A percentile compares a stretch with the other conserved stretches of the same genome.
Conservation (phyloP, 1,140 invertebrate genomes). For the Drosophila tani region DNA sequence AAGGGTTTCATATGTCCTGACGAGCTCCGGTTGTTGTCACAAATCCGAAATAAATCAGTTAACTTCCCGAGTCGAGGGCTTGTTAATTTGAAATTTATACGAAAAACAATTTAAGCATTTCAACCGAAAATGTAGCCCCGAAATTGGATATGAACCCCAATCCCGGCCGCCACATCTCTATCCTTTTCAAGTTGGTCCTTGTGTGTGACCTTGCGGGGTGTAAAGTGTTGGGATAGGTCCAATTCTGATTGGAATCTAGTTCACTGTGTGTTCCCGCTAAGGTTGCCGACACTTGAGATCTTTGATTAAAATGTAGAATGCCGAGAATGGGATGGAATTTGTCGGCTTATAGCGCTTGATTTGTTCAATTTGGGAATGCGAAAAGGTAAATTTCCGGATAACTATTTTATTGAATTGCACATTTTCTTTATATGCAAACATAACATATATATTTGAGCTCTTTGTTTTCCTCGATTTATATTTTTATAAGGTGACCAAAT, state of each 20-base stretch:
- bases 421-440: background rate
- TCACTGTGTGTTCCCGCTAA: background rate
- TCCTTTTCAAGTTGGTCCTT: constrained; percentile 8
- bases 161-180: constrained; percentile 1
- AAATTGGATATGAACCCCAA: constrained; percentile 37
- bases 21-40: constrained; percentile 52
- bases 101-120: constrained; percentile 77
- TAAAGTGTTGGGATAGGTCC: constrained; percentile 48
- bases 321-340: constrained; percentile 12
- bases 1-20: constrained; percentile 70
- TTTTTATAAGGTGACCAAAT: too few species aligned
- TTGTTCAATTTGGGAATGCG: background rate
- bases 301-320: constrained; percentile 22
- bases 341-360: constrained; percentile 8
- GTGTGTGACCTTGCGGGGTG: constrained; percentile 61
- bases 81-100: constrained; percentile 83
- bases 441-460: background rate
- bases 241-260: constrained; percentile 30
- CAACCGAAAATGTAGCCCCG: constrained; percentile 50
- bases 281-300: constrained; percentile 25
- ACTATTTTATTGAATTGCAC: background rate
- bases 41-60: constrained; percentile 82
- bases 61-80: constrained; percentile 70
- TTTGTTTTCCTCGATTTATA: background rate
- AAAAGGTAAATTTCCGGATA: constrained; percentile 8